These are phyloP conservation scores for Cheilosia vulpina DNA, from an alignment of 2,888 invertebrate species.

Conservation along the genomic window DNA sequence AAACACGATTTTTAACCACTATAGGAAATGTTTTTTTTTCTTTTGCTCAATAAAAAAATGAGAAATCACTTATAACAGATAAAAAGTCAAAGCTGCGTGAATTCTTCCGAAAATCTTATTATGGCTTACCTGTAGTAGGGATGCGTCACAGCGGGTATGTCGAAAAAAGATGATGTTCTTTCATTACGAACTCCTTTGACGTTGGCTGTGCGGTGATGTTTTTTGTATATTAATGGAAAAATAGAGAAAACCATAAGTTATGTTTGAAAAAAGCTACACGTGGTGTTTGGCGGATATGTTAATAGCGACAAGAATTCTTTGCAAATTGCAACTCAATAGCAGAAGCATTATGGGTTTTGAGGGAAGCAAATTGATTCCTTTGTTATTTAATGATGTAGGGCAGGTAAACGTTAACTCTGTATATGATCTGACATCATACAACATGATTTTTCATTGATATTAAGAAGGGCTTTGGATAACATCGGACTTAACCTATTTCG, in stretches of 20 bases:
- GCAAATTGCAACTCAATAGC: slow-evolving; percentile 65
- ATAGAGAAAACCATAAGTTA: slow-evolving; percentile 51
- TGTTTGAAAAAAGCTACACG: slow-evolving; percentile 44
- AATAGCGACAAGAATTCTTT: slow-evolving; percentile 50
- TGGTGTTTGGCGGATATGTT: slow-evolving; percentile 44
- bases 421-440: no score
- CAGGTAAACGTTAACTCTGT: slow-evolving; percentile 5
- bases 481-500: no score
- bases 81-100: slow-evolving; percentile 67
- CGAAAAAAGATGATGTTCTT: slow-evolving; percentile 84
- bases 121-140: slow-evolving; percentile 83
- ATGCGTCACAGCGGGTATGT: slow-evolving; percentile 84
- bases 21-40: slow-evolving; percentile 35
- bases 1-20: neutral
- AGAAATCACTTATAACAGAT: slow-evolving; percentile 61
- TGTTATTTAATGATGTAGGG: slow-evolving; percentile 26
- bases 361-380: slow-evolving; percentile 59
- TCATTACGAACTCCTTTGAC: slow-evolving; percentile 84
- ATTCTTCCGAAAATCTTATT: slow-evolving; percentile 65
- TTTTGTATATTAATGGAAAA: slow-evolving; percentile 59
- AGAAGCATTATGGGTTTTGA: slow-evolving; percentile 49
- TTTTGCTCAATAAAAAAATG: slow-evolving; percentile 49
- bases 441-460: no score
- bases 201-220: slow-evolving; percentile 79
- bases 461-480: no score